These are phyloP conservation scores for Camptogramma bilineatum DNA, from an alignment of 2,888 invertebrate species.

Conservation along the genomic window DNA sequence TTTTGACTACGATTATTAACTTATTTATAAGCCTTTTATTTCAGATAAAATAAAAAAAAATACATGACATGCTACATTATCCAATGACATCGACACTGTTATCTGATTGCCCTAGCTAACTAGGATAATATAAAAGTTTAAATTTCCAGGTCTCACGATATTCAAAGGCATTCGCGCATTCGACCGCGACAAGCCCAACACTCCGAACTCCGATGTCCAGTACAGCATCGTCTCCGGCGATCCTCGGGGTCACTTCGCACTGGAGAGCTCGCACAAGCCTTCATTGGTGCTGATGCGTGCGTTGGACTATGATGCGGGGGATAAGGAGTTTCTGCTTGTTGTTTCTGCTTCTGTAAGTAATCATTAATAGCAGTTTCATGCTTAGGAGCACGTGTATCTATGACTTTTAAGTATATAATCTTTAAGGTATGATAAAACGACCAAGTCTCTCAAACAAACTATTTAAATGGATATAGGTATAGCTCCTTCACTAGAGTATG, in stretches of 20 bases:
- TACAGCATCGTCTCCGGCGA: constrained; percentile 91
- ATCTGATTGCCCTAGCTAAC: too few relatives aligned
- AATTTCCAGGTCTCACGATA: constrained; percentile 89
- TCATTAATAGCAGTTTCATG: background rate
- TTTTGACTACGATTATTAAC: too few relatives aligned
- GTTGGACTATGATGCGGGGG: constrained; percentile 93
- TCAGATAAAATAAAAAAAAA: too few relatives aligned
- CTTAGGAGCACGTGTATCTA: too few relatives aligned
- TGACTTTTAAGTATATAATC: too few relatives aligned
- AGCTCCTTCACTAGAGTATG: too few relatives aligned
- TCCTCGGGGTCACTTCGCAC: constrained; percentile 89
- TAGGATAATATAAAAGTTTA: background rate
- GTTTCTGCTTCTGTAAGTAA: constrained; percentile 90
- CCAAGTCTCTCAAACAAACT: too few relatives aligned
- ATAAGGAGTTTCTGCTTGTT: constrained; percentile 89
- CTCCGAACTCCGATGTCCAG: constrained; percentile 94
- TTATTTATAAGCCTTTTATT: too few relatives aligned
- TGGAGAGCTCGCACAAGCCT: constrained; percentile 93
- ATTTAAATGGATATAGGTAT: too few relatives aligned
- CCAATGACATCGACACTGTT: too few relatives aligned
- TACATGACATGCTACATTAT: too few relatives aligned
- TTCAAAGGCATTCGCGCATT: constrained; percentile 92
- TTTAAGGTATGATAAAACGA: too few relatives aligned
- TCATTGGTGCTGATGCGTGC: constrained; percentile 89
- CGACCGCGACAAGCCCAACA: constrained; percentile 94